Evolutionary conservation across 53 echinoderm and acorn worm genomes (phyloP).

Genomic region (Holothuria leucospilota): DNA sequence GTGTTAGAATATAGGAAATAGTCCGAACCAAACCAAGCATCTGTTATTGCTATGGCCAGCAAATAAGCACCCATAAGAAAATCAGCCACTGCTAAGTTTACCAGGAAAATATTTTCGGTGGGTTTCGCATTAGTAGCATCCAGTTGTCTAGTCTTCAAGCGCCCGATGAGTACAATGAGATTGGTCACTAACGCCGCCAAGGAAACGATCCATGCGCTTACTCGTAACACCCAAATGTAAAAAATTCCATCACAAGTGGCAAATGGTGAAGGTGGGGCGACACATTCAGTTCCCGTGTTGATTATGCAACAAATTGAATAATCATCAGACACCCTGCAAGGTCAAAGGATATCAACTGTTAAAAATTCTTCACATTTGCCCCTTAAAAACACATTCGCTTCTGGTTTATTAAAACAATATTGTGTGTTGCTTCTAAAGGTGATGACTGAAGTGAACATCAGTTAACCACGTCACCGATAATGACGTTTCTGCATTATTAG

Average conservation of each 20-base stretch:
- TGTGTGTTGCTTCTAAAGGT: too few species aligned
- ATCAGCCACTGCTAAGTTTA: slow-evolving; percentile 65
- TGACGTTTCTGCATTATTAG: too few species aligned
- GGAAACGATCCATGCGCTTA: slow-evolving; percentile 62
- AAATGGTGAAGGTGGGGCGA: too few species aligned
- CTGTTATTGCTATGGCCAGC: slow-evolving; percentile 58
- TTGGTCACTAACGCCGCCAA: slow-evolving; percentile 59
- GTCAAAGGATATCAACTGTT: too few species aligned
- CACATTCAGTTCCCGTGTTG: slow-evolving; percentile 31
- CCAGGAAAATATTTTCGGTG: slow-evolving; percentile 53
- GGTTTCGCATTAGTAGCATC: slow-evolving; percentile 8
- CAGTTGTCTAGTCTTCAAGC: slow-evolving; percentile 11
- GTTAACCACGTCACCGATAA: too few species aligned
- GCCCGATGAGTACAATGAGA: slow-evolving; percentile 55
- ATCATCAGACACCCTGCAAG: slow-evolving; percentile 57
- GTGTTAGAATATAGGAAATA: slow-evolving; percentile 57
- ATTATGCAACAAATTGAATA: slow-evolving; percentile 64
- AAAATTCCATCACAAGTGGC: slow-evolving; percentile 69
- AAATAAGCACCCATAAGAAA: slow-evolving; percentile 74
- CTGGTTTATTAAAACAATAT: too few species aligned
- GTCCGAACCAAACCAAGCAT: slow-evolving; percentile 55
- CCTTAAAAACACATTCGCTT: too few species aligned
- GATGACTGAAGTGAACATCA: too few species aligned
- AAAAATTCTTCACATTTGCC: too few species aligned
- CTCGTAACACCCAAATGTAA: slow-evolving; percentile 42